A percentile compares a stretch with the other conserved stretches of the same genome.
Conservation (phyloP, 1,140 invertebrate species). For the Oncopodura yosiiana region DNA sequence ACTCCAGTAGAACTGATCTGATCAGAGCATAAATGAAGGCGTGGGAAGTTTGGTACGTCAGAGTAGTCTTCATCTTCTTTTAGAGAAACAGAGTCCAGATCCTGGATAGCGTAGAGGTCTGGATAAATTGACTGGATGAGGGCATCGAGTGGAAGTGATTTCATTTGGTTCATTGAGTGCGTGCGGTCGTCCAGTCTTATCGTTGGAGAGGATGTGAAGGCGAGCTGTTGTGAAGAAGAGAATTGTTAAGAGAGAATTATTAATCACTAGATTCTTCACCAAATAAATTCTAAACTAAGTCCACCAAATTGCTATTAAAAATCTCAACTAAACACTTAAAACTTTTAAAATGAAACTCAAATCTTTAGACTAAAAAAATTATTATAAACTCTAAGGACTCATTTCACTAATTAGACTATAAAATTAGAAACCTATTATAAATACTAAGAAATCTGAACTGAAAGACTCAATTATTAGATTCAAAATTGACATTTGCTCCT, state of each 20-base stretch:
- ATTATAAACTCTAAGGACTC: too few relatives aligned
- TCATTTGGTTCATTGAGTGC: slow-evolving; percentile 87
- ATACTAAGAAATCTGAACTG: too few relatives aligned
- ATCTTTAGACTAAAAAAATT: too few relatives aligned
- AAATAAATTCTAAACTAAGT: background rate
- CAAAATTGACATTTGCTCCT: too few relatives aligned
- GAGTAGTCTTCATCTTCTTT: slow-evolving; percentile 34
- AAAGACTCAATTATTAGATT: too few relatives aligned
- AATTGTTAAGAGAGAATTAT: too few relatives aligned
- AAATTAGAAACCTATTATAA: too few relatives aligned
- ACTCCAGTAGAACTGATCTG: slow-evolving; percentile 75
- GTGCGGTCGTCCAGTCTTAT: slow-evolving; percentile 87
- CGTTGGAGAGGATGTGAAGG: slow-evolving; percentile 74
- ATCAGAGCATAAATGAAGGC: slow-evolving; percentile 54
- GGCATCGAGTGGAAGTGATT: slow-evolving; percentile 68
- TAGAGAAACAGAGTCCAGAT: slow-evolving; percentile 56
- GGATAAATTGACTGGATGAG: slow-evolving; percentile 85
- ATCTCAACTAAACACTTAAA: slow-evolving; percentile 2
- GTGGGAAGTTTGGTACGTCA: slow-evolving; percentile 29
- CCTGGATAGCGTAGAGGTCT: slow-evolving; percentile 82
- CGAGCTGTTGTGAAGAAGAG: slow-evolving; percentile 54
- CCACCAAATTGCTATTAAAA: background rate
- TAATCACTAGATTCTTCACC: slow-evolving; percentile 18
- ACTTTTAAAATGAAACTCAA: background rate
- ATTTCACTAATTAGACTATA: too few relatives aligned